phyloP scores from a whole-genome alignment of 37 sponge, comb jelly and placozoan species.

The Aphrocallistes beatrix region DNA sequence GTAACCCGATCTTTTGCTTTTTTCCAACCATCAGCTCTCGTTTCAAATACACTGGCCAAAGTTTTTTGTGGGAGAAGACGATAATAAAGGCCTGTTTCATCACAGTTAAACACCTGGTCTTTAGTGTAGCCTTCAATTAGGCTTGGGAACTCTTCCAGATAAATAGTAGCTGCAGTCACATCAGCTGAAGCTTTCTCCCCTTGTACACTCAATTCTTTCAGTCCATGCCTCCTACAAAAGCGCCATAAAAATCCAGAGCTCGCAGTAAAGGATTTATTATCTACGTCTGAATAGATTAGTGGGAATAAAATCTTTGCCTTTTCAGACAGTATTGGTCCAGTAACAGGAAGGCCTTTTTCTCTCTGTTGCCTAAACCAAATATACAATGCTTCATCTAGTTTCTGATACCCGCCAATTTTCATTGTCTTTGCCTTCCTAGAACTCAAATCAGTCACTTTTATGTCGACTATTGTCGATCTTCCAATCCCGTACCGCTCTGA shows the following conservation, averaged over 20 bases:
- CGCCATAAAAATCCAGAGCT: conserved; percentile 21
- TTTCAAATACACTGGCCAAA: background rate
- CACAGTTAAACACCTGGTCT: conserved; percentile 34
- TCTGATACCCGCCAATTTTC: conserved; percentile 19
- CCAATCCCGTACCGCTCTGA: no score
- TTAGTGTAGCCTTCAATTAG: conserved; percentile 23
- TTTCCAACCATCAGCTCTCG: conserved; percentile 24
- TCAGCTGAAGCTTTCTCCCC: background rate
- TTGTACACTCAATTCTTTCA: background rate
- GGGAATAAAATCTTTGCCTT: conserved; percentile 18
- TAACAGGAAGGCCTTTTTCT: conserved; percentile 22
- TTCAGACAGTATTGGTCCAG: conserved; percentile 27
- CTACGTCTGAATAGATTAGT: background rate
- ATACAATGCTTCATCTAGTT: conserved; percentile 18
- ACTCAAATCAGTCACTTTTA: background rate
- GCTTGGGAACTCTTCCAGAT: background rate
- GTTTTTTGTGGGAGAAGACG: conserved; percentile 24
- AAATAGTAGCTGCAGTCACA: background rate
- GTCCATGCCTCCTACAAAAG: conserved; percentile 9
- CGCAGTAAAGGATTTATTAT: conserved; percentile 2
- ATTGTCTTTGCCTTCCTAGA: conserved; percentile 19
- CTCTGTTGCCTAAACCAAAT: conserved; percentile 25
- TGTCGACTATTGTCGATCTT: no score
- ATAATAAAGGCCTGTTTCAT: conserved; percentile 44
- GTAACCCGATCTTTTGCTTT: conserved; percentile 23